These are phyloP conservation scores for Miichthys miiuy DNA, from an alignment of 2,797 vertebrate species.

Conservation along the genomic window DNA sequence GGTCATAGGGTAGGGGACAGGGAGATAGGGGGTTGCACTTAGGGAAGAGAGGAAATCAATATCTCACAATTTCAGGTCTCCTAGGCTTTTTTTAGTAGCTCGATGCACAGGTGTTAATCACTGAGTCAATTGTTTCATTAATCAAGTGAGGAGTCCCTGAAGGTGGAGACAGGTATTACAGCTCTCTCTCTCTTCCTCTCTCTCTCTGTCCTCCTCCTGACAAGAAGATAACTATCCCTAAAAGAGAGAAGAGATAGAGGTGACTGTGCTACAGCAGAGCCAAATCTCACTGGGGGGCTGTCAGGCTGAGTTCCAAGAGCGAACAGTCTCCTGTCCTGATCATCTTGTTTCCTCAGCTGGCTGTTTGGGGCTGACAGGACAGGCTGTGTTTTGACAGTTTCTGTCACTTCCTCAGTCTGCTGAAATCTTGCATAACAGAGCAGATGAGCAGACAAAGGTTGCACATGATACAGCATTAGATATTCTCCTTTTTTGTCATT, in stretches of 20 bases:
- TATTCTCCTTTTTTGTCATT: conserved; percentile 10
- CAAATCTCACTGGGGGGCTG: conserved; percentile 72
- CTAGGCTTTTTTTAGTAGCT: conserved; percentile 79
- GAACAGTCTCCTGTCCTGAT: conserved; percentile 59
- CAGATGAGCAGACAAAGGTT: conserved; percentile 38
- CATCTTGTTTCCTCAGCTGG: conserved; percentile 53
- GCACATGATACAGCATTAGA: conserved; percentile 10
- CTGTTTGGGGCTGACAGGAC: conserved; percentile 46
- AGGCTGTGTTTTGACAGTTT: conserved; percentile 58
- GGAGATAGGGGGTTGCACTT: conserved; percentile 41
- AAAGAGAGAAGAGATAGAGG: conserved; percentile 75
- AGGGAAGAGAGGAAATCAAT: conserved; percentile 76
- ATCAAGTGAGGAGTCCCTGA: conserved; percentile 80
- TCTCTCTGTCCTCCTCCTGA: conserved; percentile 63
- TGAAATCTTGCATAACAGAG: conserved; percentile 40
- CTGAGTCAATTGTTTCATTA: conserved; percentile 84
- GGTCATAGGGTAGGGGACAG: conserved; percentile 51
- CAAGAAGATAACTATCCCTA: conserved; percentile 75
- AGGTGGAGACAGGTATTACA: conserved; percentile 71
- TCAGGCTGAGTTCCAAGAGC: conserved; percentile 60
- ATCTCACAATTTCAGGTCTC: conserved; percentile 72
- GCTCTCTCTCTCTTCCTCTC: conserved; percentile 23
- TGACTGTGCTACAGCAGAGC: conserved; percentile 71
- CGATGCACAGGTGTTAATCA: conserved; percentile 83
- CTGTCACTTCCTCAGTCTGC: conserved; percentile 38